Percentiles rank a stretch among this genome's conserved stretches.
These are phyloP conservation scores for Epinephelus coioides DNA, from an alignment of 2,797 vertebrate species.

Conservation along the genomic window DNA sequence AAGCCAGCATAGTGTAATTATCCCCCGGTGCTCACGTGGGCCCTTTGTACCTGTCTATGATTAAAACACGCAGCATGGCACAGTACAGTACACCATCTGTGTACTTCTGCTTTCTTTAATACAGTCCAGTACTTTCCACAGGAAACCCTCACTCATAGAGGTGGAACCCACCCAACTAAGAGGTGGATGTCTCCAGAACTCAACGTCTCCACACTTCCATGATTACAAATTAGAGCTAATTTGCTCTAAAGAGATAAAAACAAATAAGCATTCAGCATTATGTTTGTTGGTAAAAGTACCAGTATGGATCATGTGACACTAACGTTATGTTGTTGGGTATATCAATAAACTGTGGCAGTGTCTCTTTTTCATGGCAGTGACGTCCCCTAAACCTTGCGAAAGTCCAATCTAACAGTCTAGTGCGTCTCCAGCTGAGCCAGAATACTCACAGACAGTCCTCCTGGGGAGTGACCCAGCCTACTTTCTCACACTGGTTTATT, in stretches of 20 bases:
- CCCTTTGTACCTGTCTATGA: constrained; percentile 46
- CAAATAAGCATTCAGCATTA: too few species aligned
- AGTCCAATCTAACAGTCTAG: background rate
- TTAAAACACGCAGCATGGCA: constrained; percentile 28
- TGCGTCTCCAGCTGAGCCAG: constrained; percentile 21
- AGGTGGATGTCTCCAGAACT: constrained; percentile 40
- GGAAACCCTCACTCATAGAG: constrained; percentile 67
- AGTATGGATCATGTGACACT: background rate
- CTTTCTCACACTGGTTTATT: constrained; percentile 49
- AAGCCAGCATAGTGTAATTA: constrained; percentile 35
- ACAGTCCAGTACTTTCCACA: constrained; percentile 77
- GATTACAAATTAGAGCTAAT: too few species aligned
- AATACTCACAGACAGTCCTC: constrained; percentile 45
- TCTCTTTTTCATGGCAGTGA: background rate
- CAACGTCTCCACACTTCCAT: constrained; percentile 2
- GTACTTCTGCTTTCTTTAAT: constrained; percentile 65
- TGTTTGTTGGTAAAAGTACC: too few species aligned
- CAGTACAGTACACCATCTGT: constrained; percentile 58
- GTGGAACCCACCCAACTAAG: constrained; percentile 42
- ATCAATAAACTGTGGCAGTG: background rate
- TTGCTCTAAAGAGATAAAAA: too few species aligned
- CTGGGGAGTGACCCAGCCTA: constrained; percentile 47
- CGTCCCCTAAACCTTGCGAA: background rate
- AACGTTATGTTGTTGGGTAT: too few species aligned
- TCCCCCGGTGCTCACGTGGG: background rate